Conservation (phyloP, 2,888 invertebrate species). For the Cephus rjabovi region DNA sequence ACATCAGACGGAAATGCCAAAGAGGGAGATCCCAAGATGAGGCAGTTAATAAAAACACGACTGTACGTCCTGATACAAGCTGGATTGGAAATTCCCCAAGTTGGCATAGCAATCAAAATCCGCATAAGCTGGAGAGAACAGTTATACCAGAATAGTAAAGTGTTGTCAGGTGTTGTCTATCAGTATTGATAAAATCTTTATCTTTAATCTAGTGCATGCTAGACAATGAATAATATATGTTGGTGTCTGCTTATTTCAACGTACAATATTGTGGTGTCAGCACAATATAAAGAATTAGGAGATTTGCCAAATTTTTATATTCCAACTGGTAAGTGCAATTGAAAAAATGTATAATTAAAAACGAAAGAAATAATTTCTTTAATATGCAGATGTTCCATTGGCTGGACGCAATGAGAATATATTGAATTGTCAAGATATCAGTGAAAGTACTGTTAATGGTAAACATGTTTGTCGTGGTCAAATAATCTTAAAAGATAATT, state of each 20-base stretch:
- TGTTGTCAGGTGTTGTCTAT: background rate
- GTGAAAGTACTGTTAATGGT: slow-evolving; percentile 28
- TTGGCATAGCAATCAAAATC: background rate
- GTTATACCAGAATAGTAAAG: background rate
- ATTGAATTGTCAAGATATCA: background rate
- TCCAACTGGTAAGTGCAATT: background rate
- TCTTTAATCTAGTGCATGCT: background rate
- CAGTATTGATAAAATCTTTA: background rate
- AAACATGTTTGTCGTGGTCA: slow-evolving; percentile 69
- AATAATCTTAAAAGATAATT: slow-evolving; percentile 74
- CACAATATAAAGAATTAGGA: background rate
- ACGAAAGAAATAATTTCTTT: background rate
- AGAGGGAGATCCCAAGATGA: background rate
- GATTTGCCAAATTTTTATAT: background rate
- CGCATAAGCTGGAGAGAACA: background rate
- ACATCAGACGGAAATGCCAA: background rate
- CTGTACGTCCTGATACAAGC: background rate
- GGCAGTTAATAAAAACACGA: background rate
- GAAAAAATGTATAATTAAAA: background rate
- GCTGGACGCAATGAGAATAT: background rate
- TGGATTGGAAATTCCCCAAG: background rate
- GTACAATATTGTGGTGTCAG: background rate
- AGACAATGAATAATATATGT: background rate
- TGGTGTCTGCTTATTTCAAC: background rate
- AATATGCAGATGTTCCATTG: background rate